These are phyloP conservation scores for Sinohyriopsis cumingii DNA, from an alignment of 2,888 invertebrate species.

Conservation along the genomic window DNA sequence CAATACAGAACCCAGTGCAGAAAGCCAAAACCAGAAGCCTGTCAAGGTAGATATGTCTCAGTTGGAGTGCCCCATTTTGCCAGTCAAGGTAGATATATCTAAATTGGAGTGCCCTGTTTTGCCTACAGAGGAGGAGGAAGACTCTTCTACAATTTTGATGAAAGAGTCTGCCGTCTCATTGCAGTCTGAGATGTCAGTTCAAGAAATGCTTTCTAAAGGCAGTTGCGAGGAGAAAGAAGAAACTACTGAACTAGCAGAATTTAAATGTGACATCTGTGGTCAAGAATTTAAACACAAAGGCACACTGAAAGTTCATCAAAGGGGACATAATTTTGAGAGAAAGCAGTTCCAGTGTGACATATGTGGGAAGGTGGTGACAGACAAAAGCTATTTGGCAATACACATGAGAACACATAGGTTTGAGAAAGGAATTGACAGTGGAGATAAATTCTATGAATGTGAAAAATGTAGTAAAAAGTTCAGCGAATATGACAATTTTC, in stretches of 20 bases:
- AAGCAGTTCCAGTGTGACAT: constrained; percentile 3
- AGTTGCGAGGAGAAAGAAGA: neutral
- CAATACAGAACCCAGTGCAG: too few relatives aligned
- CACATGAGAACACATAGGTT: constrained; percentile 6
- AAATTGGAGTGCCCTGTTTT: too few relatives aligned
- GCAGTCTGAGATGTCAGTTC: too few relatives aligned
- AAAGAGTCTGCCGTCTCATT: too few relatives aligned
- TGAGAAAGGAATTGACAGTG: neutral
- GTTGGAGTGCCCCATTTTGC: too few relatives aligned
- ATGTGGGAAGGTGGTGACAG: constrained; percentile 7
- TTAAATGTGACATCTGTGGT: constrained; percentile 5
- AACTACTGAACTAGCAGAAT: neutral
- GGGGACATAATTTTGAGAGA: constrained; percentile 5
- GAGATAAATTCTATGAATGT: neutral
- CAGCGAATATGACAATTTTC: neutral
- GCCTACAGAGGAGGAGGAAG: too few relatives aligned
- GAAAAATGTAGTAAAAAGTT: constrained; percentile 1
- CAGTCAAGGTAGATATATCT: too few relatives aligned
- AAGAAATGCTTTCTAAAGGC: too few relatives aligned
- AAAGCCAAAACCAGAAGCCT: too few relatives aligned
- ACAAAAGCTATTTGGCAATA: constrained; percentile 3
- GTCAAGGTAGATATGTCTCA: too few relatives aligned
- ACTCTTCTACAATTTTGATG: too few relatives aligned
- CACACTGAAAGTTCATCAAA: constrained; percentile 8
- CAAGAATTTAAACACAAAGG: constrained; percentile 8